phyloP scores from a whole-genome alignment of 2,888 invertebrate species.

The Parascotia fuliginaria region DNA sequence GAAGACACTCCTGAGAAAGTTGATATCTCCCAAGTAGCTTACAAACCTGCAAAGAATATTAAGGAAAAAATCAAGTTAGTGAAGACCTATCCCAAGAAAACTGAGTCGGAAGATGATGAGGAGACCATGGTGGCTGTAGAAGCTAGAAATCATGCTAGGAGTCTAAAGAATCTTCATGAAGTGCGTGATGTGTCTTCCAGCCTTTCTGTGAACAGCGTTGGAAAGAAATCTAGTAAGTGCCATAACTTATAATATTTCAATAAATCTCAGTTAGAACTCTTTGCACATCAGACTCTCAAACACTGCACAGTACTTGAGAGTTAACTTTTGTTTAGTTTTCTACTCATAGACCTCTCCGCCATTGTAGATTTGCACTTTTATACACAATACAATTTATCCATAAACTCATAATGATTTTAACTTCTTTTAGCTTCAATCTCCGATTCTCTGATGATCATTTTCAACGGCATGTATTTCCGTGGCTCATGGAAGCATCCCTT shows the following conservation, averaged over 20 bases:
- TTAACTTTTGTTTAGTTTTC: no score
- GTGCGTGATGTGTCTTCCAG: conserved; percentile 85
- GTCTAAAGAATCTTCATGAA: conserved; percentile 66
- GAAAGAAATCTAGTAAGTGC: conserved; percentile 80
- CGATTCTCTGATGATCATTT: conserved; percentile 88
- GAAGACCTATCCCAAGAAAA: conserved; percentile 80
- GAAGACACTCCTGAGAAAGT: conserved; percentile 79
- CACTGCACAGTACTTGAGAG: no score
- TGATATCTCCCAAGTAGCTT: conserved; percentile 63
- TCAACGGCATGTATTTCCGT: conserved; percentile 92
- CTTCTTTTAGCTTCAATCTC: conserved; percentile 62
- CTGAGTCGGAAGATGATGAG: conserved; percentile 78
- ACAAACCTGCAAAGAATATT: conserved; percentile 80
- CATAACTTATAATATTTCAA: no score
- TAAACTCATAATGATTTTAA: not conserved
- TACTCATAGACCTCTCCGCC: no score
- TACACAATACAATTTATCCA: not conserved
- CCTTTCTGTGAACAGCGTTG: conserved; percentile 87
- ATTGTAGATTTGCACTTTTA: no score
- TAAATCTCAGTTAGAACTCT: no score
- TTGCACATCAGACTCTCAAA: no score
- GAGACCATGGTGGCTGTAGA: conserved; percentile 88
- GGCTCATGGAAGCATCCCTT: conserved; percentile 91
- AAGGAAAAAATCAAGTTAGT: conserved; percentile 84
- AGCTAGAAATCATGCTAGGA: conserved; percentile 79